Base-by-base conservation (phyloP, 2,888 invertebrate species). In the Drosophila rellima region DNA sequence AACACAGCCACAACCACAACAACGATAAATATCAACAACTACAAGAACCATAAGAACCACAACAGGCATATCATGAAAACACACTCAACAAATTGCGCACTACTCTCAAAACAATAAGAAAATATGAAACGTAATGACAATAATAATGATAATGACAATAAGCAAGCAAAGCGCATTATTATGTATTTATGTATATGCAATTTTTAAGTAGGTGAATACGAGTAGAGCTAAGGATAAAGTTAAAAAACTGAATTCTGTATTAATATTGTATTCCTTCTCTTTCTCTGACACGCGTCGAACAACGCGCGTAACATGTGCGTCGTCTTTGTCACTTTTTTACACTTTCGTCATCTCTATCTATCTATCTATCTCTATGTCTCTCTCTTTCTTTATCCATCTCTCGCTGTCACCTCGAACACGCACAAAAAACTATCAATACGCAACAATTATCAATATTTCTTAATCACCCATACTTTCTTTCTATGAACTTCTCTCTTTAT, bases 221-320 rank as follows among this genome's bases (percentile, higher is more conserved):
- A 26, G 7, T 26, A 70, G 57, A 70, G 76, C 72, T 85, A 78
- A 82, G 69, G 66, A 74, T 64, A 42, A 57, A 63, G 66, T 63
- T 70, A 61, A 67, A 65, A 69, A 64, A 68, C 60, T 70, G 75
- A 71, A 63, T 68, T 61, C 45, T 65, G 56, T 80, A 82, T 80
- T 80, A 85, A 75, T 86, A 69, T 71, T 73, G 40, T 79, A 77
- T 73, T 80, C 74, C 86, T 82, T 82, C 71, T 82, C 71, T 82
- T 78, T 84, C 69, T 87, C 72, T 76, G 71, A 81, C 73, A 75
- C 80, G 78, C 80, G 70, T 55, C 66, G 59, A 80, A 80, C 62
- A 65, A 83, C 66, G 64, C 66, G 73, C 73, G 73, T 72, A 55
- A 60, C 74, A 70, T 70, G 82, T 82, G 67, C 79, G 76, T 70